Conservation (phyloP, 2,888 invertebrate species). For the Alsophila aescularia region DNA sequence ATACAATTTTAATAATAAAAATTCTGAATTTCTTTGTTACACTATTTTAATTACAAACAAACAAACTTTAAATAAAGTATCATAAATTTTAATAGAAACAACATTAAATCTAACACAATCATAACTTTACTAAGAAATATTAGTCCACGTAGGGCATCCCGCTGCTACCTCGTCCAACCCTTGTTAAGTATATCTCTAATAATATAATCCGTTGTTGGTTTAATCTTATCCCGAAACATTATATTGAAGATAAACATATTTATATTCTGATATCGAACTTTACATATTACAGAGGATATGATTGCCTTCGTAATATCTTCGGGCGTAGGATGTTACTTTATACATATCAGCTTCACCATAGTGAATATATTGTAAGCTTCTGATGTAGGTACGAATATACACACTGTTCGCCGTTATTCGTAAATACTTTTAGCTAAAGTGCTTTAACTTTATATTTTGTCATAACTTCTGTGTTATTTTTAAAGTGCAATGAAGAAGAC, state of each 20-base stretch:
- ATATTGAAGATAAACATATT: conserved; percentile 54
- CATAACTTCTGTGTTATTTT: no score
- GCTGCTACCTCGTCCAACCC: conserved; percentile 40
- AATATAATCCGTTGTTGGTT: conserved; percentile 39
- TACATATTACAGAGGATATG: conserved; percentile 25
- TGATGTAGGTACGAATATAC: background rate
- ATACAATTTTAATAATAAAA: no score
- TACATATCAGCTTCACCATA: conserved; percentile 6
- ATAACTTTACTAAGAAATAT: conserved; percentile 22
- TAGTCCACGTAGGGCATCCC: conserved; percentile 23
- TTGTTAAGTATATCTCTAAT: conserved; percentile 42
- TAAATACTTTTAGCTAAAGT: background rate
- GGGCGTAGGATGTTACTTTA: conserved; percentile 17
- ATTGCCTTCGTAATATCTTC: conserved; percentile 32
- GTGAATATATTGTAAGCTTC: background rate
- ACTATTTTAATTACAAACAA: conserved; percentile 8
- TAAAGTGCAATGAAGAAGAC: no score
- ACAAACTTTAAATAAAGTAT: conserved; percentile 16
- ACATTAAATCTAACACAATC: conserved; percentile 14
- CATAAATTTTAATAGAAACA: conserved; percentile 21
- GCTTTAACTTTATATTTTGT: background rate
- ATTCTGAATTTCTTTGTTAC: background rate
- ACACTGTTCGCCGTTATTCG: background rate
- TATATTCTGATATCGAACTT: conserved; percentile 43
- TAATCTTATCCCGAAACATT: conserved; percentile 55